A percentile compares a stretch with the other conserved stretches of the same genome.
phyloP scores from a whole-genome alignment of 2,888 invertebrate genomes.

The Lutraria lutraria region DNA sequence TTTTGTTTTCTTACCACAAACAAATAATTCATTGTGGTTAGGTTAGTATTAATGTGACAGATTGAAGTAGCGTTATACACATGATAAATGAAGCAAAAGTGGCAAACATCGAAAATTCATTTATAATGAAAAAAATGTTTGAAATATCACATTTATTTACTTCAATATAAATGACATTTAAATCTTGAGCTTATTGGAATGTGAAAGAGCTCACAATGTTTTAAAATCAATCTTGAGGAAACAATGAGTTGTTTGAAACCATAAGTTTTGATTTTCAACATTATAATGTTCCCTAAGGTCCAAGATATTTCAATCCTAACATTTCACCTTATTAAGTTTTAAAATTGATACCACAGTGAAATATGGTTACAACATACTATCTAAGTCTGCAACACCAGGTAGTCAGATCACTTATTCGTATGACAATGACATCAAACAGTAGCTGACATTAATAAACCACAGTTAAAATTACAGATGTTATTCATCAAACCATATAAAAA shows the following conservation, averaged over 20 bases:
- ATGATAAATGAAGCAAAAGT: not conserved
- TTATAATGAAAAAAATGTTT: not conserved
- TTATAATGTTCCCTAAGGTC: no score
- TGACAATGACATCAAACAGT: no score
- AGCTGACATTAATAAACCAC: no score
- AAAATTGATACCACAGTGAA: no score
- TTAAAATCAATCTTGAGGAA: not conserved
- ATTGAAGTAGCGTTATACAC: not conserved
- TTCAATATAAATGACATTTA: slow-evolving; percentile 7
- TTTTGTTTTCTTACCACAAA: not conserved
- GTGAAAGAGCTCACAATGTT: slow-evolving; percentile 2
- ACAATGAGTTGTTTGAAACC: not conserved
- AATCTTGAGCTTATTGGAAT: not conserved
- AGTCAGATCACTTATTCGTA: no score
- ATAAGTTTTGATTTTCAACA: no score
- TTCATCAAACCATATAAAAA: not conserved
- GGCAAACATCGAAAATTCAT: not conserved
- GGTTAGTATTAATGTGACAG: not conserved
- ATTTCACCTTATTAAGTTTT: no score
- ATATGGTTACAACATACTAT: no score
- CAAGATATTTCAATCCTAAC: no score
- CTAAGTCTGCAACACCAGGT: no score
- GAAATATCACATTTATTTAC: slow-evolving; percentile 6
- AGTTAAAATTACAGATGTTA: no score
- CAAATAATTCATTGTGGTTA: not conserved